Evolutionary conservation across 2,113 vertebrate genomes (phyloP).

Genomic region (Rhynchomys soricoides): DNA sequence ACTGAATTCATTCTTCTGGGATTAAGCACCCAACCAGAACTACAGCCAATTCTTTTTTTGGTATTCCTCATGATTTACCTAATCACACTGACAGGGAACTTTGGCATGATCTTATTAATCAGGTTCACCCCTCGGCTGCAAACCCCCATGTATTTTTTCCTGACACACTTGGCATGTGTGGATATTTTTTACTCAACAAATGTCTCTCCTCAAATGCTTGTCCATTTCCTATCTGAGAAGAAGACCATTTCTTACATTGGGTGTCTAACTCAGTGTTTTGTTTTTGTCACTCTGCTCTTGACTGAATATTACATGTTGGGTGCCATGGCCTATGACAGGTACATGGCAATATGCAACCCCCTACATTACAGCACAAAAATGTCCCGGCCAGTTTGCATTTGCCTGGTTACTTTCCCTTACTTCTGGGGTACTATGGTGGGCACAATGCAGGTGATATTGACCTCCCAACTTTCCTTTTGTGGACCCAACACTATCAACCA

Average conservation of each 20-base stretch:
- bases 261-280: conserved; percentile 81
- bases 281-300: conserved; percentile 67
- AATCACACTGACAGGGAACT: conserved; percentile 77
- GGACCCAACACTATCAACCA: conserved; percentile 50
- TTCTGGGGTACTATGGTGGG: conserved; percentile 38
- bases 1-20: conserved; percentile 57
- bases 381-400: conserved; percentile 32
- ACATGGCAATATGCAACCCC: conserved; percentile 83
- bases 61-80: conserved; percentile 75
- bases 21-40: background rate
- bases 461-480: conserved; percentile 34
- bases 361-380: conserved; percentile 82
- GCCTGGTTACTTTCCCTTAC: conserved; percentile 63
- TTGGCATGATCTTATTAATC: conserved; percentile 78
- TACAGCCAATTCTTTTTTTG: conserved; percentile 46
- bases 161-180: conserved; percentile 83
- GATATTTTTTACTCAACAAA: conserved; percentile 83
- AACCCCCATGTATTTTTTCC: conserved; percentile 83
- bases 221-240: conserved; percentile 72
- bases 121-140: conserved; percentile 73
- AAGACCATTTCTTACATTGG: conserved; percentile 77
- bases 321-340: conserved; percentile 86
- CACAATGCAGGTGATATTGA: conserved; percentile 50
- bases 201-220: conserved; percentile 83
- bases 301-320: conserved; percentile 79